Base-by-base conservation (phyloP, 2,888 invertebrate species). In the Drosophila affinis region DNA sequence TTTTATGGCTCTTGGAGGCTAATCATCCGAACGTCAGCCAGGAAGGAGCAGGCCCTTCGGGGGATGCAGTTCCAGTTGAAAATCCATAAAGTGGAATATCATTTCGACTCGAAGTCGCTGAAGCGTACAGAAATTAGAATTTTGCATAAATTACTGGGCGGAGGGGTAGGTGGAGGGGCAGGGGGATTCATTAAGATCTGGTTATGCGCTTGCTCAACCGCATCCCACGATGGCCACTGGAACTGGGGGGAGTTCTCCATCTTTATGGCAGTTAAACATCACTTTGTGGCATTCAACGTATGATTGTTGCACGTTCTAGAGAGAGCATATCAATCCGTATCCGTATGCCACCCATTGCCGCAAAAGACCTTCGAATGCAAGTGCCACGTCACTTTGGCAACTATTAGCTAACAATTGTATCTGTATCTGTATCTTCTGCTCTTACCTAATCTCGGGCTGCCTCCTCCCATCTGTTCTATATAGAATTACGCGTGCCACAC, bases 401-500 rank as follows among this genome's bases (percentile, higher is more conserved):
- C 77, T 79, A 81, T 83, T 83, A 87, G 87, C 83, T 87, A 87
- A 83, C 82, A 76, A 52, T 70, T 67, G 69, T 59, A 45, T 56
- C 51, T 67, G 69, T 59, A 45, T 56, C 51, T 44, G 39, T 29
- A 34, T 56, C 29, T 44, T 17, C 12, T 54, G 12, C 53, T 27
- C 71, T 72, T 71, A 71, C 62, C 62, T 71, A 52, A 52, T 52
- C 51, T 51, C 17, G 17, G 29, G 9, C 3, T 3, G 21, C 21
- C 39, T 14, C 14, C 39, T 54, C 54, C 24, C 54, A 45, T 29
- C 55, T 45, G 67, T 80, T 87, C 78, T 87, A 81, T 75, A 81
- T 77, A 87, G 76, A 76, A 87, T 78, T 84, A 84, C 82, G 85
- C 74, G 70, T 52, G 71, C 49, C 70, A 77, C 70, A 77, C 70